phyloP scores from a whole-genome alignment of 2,797 vertebrate genomes.

The Eospalax fontanierii region DNA sequence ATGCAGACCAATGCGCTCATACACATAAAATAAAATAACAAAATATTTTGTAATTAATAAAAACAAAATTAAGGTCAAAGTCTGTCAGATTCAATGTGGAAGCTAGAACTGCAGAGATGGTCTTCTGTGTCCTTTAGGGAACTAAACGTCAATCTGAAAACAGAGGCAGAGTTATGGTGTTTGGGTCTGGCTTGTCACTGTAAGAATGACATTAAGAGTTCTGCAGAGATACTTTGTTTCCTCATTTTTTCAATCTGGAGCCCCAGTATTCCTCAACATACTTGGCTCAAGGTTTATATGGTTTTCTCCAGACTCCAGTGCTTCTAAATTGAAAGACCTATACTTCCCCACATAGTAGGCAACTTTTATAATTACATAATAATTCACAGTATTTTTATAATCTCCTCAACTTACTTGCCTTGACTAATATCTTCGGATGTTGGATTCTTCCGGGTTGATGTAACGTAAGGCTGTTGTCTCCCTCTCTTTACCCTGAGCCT shows the following conservation, averaged over 20 bases:
- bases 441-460: neutral
- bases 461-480: neutral
- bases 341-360: neutral
- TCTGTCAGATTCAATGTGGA: neutral
- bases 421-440: neutral
- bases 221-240: too few species aligned
- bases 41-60: too few species aligned
- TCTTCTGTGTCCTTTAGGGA: too few species aligned
- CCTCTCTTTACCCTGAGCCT: neutral
- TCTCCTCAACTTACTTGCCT: neutral
- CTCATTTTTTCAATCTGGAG: neutral
- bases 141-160: neutral
- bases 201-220: neutral
- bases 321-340: neutral
- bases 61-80: neutral
- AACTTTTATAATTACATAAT: neutral
- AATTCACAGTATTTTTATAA: neutral
- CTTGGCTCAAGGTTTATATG: neutral
- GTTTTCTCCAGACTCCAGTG: neutral
- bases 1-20: too few species aligned
- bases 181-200: neutral
- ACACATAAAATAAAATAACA: too few species aligned
- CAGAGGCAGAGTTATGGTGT: neutral
- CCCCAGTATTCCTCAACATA: neutral
- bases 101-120: neutral